These are phyloP conservation scores for Sycophila texana DNA, from an alignment of 2,888 invertebrate genomes.

Conservation along the genomic window DNA sequence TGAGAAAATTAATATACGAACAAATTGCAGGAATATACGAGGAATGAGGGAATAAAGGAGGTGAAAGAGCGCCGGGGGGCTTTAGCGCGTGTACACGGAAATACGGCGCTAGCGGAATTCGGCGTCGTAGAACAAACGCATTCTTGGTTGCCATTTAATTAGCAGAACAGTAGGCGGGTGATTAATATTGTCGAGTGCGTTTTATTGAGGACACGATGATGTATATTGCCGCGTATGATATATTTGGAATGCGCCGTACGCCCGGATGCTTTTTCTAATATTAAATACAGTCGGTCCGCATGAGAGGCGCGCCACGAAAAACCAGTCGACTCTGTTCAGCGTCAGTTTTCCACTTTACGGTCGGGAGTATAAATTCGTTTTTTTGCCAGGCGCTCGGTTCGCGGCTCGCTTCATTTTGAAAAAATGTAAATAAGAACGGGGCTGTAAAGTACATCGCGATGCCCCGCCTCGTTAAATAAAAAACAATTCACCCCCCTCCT, in stretches of 20 bases:
- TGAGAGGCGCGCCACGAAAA: slow-evolving; percentile 11
- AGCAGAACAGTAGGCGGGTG: slow-evolving; percentile 8
- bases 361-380: slow-evolving; percentile 19
- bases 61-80: not conserved
- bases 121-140: slow-evolving; percentile 17
- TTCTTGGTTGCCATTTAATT: slow-evolving; percentile 40
- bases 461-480: slow-evolving; percentile 29
- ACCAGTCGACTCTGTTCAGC: slow-evolving; percentile 20
- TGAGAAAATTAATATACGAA: no score
- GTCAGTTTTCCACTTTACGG: slow-evolving; percentile 33
- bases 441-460: slow-evolving; percentile 19
- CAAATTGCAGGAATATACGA: not conserved
- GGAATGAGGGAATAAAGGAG: slow-evolving; percentile 7
- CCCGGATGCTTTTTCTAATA: slow-evolving; percentile 21
- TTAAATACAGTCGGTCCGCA: slow-evolving; percentile 21
- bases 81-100: slow-evolving; percentile 5
- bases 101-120: slow-evolving; percentile 14
- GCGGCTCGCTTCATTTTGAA: slow-evolving; percentile 13
- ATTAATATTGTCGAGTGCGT: slow-evolving; percentile 39
- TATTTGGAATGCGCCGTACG: slow-evolving; percentile 1
- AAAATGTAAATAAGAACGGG: slow-evolving; percentile 47
- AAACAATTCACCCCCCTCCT: slow-evolving; percentile 10
- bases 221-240: slow-evolving; percentile 26
- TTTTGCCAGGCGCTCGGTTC: slow-evolving; percentile 3
- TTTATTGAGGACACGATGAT: slow-evolving; percentile 40